Evolutionary conservation across 2,113 vertebrate species (phyloP).

Genomic region (Crypturellus undulatus): DNA sequence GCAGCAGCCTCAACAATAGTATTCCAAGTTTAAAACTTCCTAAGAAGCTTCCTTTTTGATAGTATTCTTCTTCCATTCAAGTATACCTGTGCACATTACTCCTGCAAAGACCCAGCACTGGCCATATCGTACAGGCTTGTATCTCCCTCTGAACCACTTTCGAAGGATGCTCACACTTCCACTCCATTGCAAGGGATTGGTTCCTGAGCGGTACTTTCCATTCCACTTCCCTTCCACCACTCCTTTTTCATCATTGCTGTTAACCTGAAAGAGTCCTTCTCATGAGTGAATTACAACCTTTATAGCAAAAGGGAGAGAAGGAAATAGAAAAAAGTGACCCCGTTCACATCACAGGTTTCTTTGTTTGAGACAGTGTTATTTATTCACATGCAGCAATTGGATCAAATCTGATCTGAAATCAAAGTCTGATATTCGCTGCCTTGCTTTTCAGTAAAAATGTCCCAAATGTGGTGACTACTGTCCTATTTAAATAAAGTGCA

Average conservation of each 20-base stretch:
- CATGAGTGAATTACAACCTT: neutral
- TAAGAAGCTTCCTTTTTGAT: neutral
- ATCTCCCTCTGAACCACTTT: conserved; percentile 57
- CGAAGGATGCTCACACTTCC: conserved; percentile 79
- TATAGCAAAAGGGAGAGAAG: neutral
- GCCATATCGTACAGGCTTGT: conserved; percentile 76
- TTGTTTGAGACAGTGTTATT: too few species aligned
- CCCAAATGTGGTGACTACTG: neutral
- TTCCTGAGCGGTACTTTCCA: neutral
- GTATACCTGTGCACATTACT: conserved; percentile 83
- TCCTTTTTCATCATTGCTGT: conserved; percentile 84
- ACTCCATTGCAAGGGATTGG: conserved; percentile 75
- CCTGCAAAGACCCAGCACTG: conserved; percentile 90
- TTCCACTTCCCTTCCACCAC: conserved; percentile 82
- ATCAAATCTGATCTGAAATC: too few species aligned
- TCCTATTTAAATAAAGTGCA: neutral
- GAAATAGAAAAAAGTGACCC: neutral
- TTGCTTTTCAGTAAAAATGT: neutral
- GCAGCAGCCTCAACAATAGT: neutral
- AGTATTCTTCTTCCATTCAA: neutral
- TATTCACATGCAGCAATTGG: neutral
- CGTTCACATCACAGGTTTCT: neutral
- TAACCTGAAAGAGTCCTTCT: conserved; percentile 78
- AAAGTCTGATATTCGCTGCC: neutral
- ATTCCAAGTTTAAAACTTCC: neutral